Percentiles rank a stretch among this genome's conserved stretches.
Conservation (phyloP, 2,888 invertebrate genomes). For the Exephanes ischioxanthus region DNA sequence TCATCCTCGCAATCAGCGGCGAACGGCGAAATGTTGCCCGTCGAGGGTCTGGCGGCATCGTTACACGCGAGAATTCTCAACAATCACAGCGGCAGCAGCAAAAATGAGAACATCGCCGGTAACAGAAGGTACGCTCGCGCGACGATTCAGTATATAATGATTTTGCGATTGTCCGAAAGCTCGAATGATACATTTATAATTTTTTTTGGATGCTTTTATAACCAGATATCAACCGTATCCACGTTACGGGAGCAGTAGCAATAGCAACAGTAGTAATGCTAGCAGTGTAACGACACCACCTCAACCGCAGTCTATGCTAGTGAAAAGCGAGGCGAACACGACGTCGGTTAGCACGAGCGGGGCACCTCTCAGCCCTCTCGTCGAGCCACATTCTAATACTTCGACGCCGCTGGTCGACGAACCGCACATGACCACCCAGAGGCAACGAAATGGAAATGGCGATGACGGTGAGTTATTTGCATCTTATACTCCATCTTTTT, state of each 20-base stretch:
- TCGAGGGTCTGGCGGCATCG: conserved; percentile 92
- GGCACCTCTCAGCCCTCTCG: conserved; percentile 86
- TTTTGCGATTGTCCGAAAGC: not conserved
- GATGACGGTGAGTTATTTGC: conserved; percentile 81
- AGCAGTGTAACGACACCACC: conserved; percentile 75
- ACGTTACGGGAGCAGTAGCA: conserved; percentile 77
- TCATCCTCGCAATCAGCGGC: conserved; percentile 77
- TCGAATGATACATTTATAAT: conserved; percentile 3
- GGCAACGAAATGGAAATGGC: conserved; percentile 81
- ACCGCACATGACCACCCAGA: conserved; percentile 81
- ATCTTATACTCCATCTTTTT: not conserved
- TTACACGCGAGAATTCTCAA: conserved; percentile 92
- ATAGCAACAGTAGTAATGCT: conserved; percentile 74
- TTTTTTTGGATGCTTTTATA: conserved; percentile 17
- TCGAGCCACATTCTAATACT: conserved; percentile 89
- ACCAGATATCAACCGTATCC: conserved; percentile 82
- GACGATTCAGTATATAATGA: not conserved
- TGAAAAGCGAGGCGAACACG: conserved; percentile 81
- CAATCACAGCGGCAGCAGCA: conserved; percentile 86
- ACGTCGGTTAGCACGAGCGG: conserved; percentile 82
- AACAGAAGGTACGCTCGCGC: conserved; percentile 75
- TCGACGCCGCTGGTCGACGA: conserved; percentile 89
- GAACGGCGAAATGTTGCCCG: conserved; percentile 82
- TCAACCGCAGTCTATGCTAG: conserved; percentile 78
- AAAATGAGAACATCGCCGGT: conserved; percentile 77